Evolutionary conservation across 2,888 invertebrate species (phyloP).

Genomic region (Drosophila melanosoma): DNA sequence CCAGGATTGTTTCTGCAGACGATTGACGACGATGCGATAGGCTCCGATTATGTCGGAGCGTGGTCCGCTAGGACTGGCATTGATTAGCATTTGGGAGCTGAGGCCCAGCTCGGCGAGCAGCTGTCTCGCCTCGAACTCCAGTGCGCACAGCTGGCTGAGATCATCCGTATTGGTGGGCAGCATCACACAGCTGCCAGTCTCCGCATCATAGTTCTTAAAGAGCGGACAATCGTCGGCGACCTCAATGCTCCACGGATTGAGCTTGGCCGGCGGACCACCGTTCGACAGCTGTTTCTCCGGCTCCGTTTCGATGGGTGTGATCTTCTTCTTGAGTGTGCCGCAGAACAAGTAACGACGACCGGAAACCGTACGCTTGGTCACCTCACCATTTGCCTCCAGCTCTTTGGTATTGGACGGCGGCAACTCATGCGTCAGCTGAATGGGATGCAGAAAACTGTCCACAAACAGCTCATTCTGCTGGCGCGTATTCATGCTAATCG

Average conservation of each 20-base stretch:
- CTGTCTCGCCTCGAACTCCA: constrained; percentile 86
- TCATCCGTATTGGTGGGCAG: constrained; percentile 84
- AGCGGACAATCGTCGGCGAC: constrained; percentile 80
- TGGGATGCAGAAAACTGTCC: constrained; percentile 84
- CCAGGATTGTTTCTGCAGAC: constrained; percentile 85
- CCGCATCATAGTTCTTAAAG: constrained; percentile 85
- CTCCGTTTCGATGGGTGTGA: constrained; percentile 84
- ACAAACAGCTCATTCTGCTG: constrained; percentile 83
- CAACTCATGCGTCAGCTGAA: constrained; percentile 70
- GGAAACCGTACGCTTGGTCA: constrained; percentile 63
- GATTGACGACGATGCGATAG: constrained; percentile 89
- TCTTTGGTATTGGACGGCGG: constrained; percentile 37
- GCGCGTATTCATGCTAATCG: constrained; percentile 84
- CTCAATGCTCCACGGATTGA: constrained; percentile 79
- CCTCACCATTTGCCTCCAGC: constrained; percentile 64
- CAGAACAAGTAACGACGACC: constrained; percentile 81
- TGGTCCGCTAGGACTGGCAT: constrained; percentile 87
- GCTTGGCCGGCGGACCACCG: constrained; percentile 64
- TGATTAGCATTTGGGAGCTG: constrained; percentile 86
- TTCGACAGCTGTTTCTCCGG: constrained; percentile 78
- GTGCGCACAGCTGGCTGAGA: constrained; percentile 81
- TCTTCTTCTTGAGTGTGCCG: constrained; percentile 84
- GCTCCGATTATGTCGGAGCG: constrained; percentile 89
- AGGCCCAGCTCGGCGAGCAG: constrained; percentile 87
- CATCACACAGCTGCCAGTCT: constrained; percentile 85